These are phyloP conservation scores for Apaloderma vittatum DNA, from an alignment of 2,113 vertebrate species.

Conservation along the genomic window DNA sequence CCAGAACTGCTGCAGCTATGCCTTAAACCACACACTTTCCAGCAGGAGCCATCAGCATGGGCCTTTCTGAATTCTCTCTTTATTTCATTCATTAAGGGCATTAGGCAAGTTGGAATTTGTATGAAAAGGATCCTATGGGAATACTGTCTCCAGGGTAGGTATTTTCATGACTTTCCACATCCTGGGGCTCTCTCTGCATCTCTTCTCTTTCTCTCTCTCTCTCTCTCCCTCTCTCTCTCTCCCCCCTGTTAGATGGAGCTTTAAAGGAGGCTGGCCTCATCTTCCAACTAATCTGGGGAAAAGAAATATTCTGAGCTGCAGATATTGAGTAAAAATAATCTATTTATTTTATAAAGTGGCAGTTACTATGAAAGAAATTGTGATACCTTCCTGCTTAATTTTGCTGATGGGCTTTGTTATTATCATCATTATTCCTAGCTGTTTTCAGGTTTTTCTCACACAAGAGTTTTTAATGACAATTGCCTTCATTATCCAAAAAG, in stretches of 20 bases:
- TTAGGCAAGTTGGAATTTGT: constrained; percentile 63
- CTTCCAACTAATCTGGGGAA: constrained; percentile 50
- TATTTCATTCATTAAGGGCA: constrained; percentile 75
- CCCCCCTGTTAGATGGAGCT: constrained; percentile 55
- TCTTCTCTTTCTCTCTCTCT: constrained; percentile 45
- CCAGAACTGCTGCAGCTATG: constrained; percentile 76
- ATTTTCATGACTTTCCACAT: constrained; percentile 67
- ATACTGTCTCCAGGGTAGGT: constrained; percentile 73
- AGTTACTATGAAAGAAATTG: constrained; percentile 44
- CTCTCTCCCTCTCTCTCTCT: constrained; percentile 23
- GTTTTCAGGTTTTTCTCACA: constrained; percentile 58
- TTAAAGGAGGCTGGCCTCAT: constrained; percentile 68
- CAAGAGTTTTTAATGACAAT: constrained; percentile 57
- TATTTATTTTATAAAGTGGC: constrained; percentile 27
- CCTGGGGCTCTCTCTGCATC: constrained; percentile 46
- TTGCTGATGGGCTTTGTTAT: constrained; percentile 62
- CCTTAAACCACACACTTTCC: constrained; percentile 77
- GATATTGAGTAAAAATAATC: constrained; percentile 38
- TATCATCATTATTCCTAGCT: constrained; percentile 34
- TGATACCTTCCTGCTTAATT: constrained; percentile 44
- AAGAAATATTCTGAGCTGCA: constrained; percentile 39
- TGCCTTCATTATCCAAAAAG: constrained; percentile 60
- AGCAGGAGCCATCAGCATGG: constrained; percentile 75
- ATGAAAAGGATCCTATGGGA: constrained; percentile 69
- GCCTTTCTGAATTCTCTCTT: constrained; percentile 76